A percentile compares a stretch with the other conserved stretches of the same genome.
Conservation (phyloP, 2,888 invertebrate genomes). For the Dilophus febrilis region DNA sequence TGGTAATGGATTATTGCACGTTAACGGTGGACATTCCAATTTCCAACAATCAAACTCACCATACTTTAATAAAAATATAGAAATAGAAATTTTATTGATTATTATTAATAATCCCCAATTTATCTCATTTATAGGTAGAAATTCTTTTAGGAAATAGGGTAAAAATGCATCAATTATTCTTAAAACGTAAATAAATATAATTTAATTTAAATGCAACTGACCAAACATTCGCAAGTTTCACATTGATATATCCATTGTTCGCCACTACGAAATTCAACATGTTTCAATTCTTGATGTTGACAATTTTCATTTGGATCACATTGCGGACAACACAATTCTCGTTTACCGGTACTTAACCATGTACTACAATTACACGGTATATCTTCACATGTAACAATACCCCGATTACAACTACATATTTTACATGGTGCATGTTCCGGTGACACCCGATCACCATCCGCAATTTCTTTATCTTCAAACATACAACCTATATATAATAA, state of each 20-base stretch:
- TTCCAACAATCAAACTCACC: constrained; percentile 84
- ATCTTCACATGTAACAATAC: constrained; percentile 50
- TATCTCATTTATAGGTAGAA: no score
- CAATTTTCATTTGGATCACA: constrained; percentile 59
- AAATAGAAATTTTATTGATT: no score
- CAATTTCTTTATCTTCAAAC: constrained; percentile 46
- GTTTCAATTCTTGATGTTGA: constrained; percentile 60
- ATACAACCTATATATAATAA: constrained; percentile 41
- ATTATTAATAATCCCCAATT: no score
- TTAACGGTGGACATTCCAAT: constrained; percentile 58
- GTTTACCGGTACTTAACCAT: constrained; percentile 27
- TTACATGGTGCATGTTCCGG: constrained; percentile 35
- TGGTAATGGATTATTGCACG: constrained; percentile 44
- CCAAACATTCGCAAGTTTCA: constrained; percentile 81
- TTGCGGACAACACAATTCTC: constrained; percentile 60
- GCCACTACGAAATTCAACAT: constrained; percentile 60
- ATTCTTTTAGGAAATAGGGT: no score
- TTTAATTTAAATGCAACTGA: constrained; percentile 29
- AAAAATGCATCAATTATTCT: neutral
- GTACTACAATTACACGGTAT: constrained; percentile 48
- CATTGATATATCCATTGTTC: constrained; percentile 84
- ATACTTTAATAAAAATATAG: no score
- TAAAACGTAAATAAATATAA: neutral
- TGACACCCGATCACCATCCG: constrained; percentile 37
- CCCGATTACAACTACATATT: constrained; percentile 33